Base-by-base conservation (phyloP, 2,888 invertebrate genomes). In the Trilocha varians region DNA sequence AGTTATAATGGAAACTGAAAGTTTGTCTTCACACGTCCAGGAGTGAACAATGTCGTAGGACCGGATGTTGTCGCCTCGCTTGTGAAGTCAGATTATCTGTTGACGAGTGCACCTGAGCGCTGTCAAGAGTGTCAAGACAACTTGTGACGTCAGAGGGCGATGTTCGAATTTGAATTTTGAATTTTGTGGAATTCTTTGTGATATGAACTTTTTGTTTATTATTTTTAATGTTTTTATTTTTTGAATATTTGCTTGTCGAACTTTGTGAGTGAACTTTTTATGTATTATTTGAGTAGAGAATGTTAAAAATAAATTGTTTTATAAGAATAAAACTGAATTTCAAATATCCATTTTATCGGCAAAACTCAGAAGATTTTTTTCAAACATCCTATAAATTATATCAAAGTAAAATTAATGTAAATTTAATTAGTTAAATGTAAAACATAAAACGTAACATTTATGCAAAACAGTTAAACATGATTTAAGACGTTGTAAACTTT, bases 41-140 rank as follows among this genome's bases (percentile, higher is more conserved):
- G 32, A 55, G 53, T 54, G 51, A 65, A 63, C 25, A 65, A 59
- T 63, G 63, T 65, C 60, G 53, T 48, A n/a, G 36, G 42, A 48
- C 50, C 69, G 70, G 70, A 66, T 67, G 50, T 51, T 49, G 55
- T 60, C 59, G 48, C 50, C 48, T 51, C 58, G 40, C 34, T 17
- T 40, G 44, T 38, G 35, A 43, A 45, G 45, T 42, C 48, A 54
- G 65, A 70, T 67, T 65, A 70, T 59, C 64, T 50, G 40, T 45
- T 49, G 51, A 53, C 47, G 56, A 57, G 60, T 59, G 46, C 38
- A 50, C 46, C 34, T 46, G 47, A 54, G 50, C 52, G 34, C 44
- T 49, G 39, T 36, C 42, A 47, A 45, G 37, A 35, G 41, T 40
- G 25, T 25, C 25, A 25, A 25, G 25, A 11, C 25, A 25, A 6